phyloP scores from a whole-genome alignment of 1,140 invertebrate species.

The Platyscapa corneri region DNA sequence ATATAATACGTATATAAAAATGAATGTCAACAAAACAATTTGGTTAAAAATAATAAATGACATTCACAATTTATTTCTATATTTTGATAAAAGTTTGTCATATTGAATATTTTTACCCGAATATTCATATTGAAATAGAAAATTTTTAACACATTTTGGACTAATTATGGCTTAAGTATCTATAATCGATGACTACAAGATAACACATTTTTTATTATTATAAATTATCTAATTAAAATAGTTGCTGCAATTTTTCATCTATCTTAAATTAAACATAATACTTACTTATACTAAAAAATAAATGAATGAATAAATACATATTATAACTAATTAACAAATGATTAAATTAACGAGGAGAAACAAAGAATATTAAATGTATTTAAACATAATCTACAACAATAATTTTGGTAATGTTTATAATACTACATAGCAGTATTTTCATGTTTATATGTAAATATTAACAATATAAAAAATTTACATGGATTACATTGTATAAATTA shows the following conservation, averaged over 20 bases:
- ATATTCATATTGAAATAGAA: neutral
- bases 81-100: neutral
- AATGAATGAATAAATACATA: too few relatives aligned
- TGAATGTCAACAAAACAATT: too few relatives aligned
- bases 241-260: neutral
- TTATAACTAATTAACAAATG: too few relatives aligned
- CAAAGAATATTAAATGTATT: too few relatives aligned
- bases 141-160: neutral
- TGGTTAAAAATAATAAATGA: neutral
- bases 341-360: too few relatives aligned
- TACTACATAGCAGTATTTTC: conserved; percentile 11
- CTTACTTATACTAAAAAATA: too few relatives aligned
- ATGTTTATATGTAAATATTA: neutral
- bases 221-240: neutral
- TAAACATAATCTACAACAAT: neutral
- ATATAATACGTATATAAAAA: conserved; percentile 3
- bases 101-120: neutral
- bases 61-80: neutral
- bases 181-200: neutral
- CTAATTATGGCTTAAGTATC: neutral
- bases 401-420: neutral
- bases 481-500: conserved; percentile 9
- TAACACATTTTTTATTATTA: neutral
- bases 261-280: too few relatives aligned
- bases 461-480: neutral